Base-by-base conservation (phyloP, 2,113 vertebrate species). In the Paedocypris sp. region DNA sequence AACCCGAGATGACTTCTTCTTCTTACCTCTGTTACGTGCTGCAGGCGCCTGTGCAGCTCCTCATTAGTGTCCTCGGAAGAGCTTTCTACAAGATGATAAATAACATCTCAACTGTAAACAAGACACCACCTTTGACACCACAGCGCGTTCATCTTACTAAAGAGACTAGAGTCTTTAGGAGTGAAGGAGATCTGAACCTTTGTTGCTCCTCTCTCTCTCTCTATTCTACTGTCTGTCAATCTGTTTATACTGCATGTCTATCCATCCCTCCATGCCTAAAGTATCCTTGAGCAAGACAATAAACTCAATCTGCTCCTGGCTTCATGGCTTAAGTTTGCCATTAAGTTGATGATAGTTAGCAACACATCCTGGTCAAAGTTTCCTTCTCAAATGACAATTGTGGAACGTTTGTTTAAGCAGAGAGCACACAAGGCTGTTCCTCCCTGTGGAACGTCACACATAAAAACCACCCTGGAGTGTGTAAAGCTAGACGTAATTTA, bases 1-100 rank as follows among this genome's bases (percentile, higher is more conserved):
- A 3, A 51, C 10, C 15, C 33, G 28, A 51, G 4, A 1, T 16
- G 41, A 29, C n/a, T 5, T 57, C 13, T 2, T 25, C 9, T 26
- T 77, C 43, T 45, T 73, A 97, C 93, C 89, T 90, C 84, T 15
- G 80, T 69, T 41, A 86, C 78, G 60, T 89, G 85, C 62, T 3
- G 70, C 50, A 93, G 86, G 33, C 60, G 79, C 2, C 82, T 80
- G 61, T 67, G 83, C 64, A 93, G 72, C 32, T 85, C 84, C 38
- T 83, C 85, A 53, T 72, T 83, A 64, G 87, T 83, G 48, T 78
- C 36, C 28, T 89, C 85, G 28, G 26, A 63, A 22, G 74, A 65
- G 32, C 75, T 77, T 45, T 78, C 91, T 91, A 68, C 41, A 68
- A 50, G 13, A 22, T 20, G 33, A 47, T 7, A 23, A n/a, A n/a